Percentiles rank a stretch among this genome's conserved stretches.
These are phyloP conservation scores for Mechanitis messenoides DNA, from an alignment of 2,888 invertebrate genomes.

Conservation along the genomic window DNA sequence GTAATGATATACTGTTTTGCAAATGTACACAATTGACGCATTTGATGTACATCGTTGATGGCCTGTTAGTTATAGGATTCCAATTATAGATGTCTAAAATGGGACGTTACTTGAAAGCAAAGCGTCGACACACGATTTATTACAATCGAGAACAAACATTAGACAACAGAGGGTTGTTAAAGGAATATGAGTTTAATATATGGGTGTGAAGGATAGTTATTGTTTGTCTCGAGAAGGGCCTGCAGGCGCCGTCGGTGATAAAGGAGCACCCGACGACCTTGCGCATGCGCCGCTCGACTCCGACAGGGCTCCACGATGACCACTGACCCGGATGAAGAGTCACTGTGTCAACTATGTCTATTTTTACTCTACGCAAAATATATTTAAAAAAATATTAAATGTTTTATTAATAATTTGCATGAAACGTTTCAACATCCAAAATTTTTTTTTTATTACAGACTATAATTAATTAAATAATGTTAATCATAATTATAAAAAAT, in stretches of 20 bases:
- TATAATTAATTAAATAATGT: too few species aligned
- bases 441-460: too few species aligned
- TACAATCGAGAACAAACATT: conserved; percentile 40
- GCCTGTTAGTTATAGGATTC: conserved; percentile 35
- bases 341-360: conserved; percentile 21
- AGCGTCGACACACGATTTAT: conserved; percentile 49
- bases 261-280: conserved; percentile 66
- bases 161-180: conserved; percentile 37
- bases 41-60: conserved; percentile 55
- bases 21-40: conserved; percentile 44
- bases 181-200: conserved; percentile 41
- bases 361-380: background rate
- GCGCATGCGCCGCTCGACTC: conserved; percentile 53
- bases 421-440: too few species aligned
- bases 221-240: conserved; percentile 36
- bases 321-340: conserved; percentile 29
- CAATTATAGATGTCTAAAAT: conserved; percentile 47
- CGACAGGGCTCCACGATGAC: conserved; percentile 33
- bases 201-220: conserved; percentile 43
- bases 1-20: conserved; percentile 19
- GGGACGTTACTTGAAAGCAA: conserved; percentile 50
- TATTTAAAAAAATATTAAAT: too few species aligned
- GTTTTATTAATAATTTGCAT: too few species aligned
- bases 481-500: too few species aligned
- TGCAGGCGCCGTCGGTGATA: conserved; percentile 56